These are phyloP conservation scores for Diceros bicornis DNA, from an alignment of 2,797 vertebrate species.

Conservation along the genomic window DNA sequence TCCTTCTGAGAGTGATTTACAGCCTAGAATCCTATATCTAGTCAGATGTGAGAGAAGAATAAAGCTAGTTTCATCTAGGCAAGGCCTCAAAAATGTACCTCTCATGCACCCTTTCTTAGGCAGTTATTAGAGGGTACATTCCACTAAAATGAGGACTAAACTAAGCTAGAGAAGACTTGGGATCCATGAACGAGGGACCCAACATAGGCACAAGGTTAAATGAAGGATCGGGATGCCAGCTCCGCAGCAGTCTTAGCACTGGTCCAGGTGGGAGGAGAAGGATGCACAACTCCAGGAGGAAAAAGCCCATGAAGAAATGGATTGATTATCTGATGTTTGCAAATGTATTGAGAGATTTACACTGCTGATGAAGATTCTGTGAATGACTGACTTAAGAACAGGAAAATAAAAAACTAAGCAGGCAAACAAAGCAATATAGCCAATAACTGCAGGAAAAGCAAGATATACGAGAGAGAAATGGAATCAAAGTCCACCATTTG, in stretches of 20 bases:
- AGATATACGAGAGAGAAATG: not conserved
- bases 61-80: not conserved
- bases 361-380: not conserved
- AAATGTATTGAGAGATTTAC: not conserved
- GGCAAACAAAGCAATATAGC: not conserved
- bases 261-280: too few species aligned
- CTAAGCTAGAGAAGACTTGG: not conserved
- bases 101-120: not conserved
- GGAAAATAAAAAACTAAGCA: not conserved
- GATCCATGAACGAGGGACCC: not conserved
- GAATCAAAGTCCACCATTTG: not conserved
- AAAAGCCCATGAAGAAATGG: not conserved
- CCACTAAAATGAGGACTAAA: not conserved
- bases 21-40: not conserved
- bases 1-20: not conserved
- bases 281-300: not conserved
- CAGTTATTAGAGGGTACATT: not conserved
- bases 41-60: not conserved
- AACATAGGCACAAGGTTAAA: fast-evolving
- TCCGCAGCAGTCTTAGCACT: not conserved
- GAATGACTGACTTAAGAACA: not conserved
- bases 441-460: not conserved
- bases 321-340: not conserved
- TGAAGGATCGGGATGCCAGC: fast-evolving
- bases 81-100: not conserved